Percentiles rank a stretch among this genome's conserved stretches.
phyloP scores from a whole-genome alignment of 1,140 invertebrate genomes.

The Neotoxoptera formosana region DNA sequence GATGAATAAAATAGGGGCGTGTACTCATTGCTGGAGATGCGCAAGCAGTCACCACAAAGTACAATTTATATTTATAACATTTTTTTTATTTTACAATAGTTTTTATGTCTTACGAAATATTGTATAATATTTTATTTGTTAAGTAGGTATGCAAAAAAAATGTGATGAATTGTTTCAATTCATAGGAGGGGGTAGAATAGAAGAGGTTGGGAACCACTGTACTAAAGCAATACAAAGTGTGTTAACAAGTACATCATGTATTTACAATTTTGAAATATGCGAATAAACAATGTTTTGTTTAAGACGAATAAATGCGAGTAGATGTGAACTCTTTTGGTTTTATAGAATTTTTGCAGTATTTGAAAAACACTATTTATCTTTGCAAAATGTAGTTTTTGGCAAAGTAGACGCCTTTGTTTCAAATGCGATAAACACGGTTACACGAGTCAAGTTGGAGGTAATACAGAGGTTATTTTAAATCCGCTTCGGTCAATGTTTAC shows the following conservation, averaged over 20 bases:
- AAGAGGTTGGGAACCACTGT: too few relatives aligned
- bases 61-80: too few relatives aligned
- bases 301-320: not conserved
- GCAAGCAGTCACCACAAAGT: too few relatives aligned
- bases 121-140: too few relatives aligned
- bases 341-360: not conserved
- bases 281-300: not conserved
- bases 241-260: not conserved
- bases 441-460: not conserved
- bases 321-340: too few relatives aligned
- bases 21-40: too few relatives aligned
- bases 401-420: not conserved
- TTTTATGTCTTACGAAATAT: too few relatives aligned
- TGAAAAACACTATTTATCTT: not conserved
- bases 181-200: too few relatives aligned
- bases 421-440: slow-evolving; percentile 23
- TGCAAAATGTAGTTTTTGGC: not conserved
- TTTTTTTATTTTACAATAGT: too few relatives aligned
- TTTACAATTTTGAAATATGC: not conserved
- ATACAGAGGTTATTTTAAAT: slow-evolving; percentile 25
- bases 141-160: too few relatives aligned
- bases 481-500: slow-evolving; percentile 35
- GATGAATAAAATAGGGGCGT: not conserved
- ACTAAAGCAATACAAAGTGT: not conserved
- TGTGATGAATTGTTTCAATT: too few relatives aligned